phyloP scores from a whole-genome alignment of 2,888 invertebrate genomes.

The Rhamnusium bicolor region DNA sequence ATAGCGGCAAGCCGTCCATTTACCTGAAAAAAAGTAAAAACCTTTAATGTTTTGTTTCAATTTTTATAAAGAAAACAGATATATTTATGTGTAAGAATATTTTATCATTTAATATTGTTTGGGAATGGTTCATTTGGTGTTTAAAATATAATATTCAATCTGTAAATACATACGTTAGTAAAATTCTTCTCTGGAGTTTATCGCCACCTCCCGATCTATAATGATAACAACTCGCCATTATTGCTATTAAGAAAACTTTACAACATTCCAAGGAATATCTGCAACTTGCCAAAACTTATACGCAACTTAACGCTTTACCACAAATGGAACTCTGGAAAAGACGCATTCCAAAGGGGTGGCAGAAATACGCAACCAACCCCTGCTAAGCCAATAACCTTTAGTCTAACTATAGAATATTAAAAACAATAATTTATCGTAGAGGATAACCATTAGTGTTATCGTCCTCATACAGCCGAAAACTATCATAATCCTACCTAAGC shows the following conservation, averaged over 20 bases:
- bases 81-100: no score
- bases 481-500: constrained; percentile 62
- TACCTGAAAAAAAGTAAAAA: no score
- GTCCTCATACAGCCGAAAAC: constrained; percentile 62
- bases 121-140: no score
- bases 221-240: no score
- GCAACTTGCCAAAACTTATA: not conserved
- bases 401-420: constrained; percentile 50
- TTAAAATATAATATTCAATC: no score
- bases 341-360: not conserved
- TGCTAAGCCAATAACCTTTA: constrained; percentile 15
- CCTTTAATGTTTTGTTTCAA: no score
- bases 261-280: not conserved
- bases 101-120: no score
- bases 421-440: constrained; percentile 60
- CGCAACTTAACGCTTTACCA: not conserved
- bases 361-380: not conserved
- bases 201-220: no score
- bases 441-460: constrained; percentile 63
- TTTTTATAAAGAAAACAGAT: no score
- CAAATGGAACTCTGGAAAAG: not conserved
- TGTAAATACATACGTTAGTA: no score
- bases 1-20: no score
- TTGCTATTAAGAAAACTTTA: not conserved
- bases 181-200: no score